Evolutionary conservation across 2,888 invertebrate species (phyloP).

Genomic region (Zygaena filipendulae): DNA sequence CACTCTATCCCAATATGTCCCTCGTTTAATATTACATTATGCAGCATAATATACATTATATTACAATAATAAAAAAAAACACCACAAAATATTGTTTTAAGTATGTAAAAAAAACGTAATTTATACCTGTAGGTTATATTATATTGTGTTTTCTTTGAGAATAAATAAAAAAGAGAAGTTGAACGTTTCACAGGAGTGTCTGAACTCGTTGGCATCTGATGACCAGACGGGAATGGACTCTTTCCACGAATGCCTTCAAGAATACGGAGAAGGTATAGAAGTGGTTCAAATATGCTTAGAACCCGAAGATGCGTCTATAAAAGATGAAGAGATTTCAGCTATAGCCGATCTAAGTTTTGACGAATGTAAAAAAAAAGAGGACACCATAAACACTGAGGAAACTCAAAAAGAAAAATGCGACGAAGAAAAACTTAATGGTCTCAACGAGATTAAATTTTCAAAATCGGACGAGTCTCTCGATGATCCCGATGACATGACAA

Average conservation of each 20-base stretch:
- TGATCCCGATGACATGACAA: slow-evolving; percentile 58
- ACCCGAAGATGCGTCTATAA: slow-evolving; percentile 66
- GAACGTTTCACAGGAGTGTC: slow-evolving; percentile 48
- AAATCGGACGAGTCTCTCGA: slow-evolving; percentile 57
- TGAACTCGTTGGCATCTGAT: slow-evolving; percentile 68
- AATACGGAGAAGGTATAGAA: slow-evolving; percentile 72
- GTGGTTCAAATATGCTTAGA: slow-evolving; percentile 72
- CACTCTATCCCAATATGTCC: too few species aligned
- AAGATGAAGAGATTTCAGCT: slow-evolving; percentile 58
- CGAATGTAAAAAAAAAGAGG: slow-evolving; percentile 34
- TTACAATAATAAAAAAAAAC: too few species aligned
- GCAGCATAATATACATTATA: too few species aligned
- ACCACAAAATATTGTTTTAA: too few species aligned
- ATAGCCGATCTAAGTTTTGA: slow-evolving; percentile 55
- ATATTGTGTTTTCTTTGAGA: too few species aligned
- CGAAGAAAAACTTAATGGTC: slow-evolving; percentile 28
- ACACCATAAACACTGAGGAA: slow-evolving; percentile 21
- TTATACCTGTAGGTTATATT: too few species aligned
- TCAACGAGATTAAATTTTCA: slow-evolving; percentile 35
- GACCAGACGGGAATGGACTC: slow-evolving; percentile 73
- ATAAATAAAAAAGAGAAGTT: too few species aligned
- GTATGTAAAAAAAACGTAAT: too few species aligned
- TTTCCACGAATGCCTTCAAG: slow-evolving; percentile 73
- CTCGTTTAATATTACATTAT: too few species aligned
- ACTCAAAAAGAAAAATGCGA: slow-evolving; percentile 23